Base-by-base conservation (phyloP, 2,888 invertebrate species). In the Anagyrus pseudococci region DNA sequence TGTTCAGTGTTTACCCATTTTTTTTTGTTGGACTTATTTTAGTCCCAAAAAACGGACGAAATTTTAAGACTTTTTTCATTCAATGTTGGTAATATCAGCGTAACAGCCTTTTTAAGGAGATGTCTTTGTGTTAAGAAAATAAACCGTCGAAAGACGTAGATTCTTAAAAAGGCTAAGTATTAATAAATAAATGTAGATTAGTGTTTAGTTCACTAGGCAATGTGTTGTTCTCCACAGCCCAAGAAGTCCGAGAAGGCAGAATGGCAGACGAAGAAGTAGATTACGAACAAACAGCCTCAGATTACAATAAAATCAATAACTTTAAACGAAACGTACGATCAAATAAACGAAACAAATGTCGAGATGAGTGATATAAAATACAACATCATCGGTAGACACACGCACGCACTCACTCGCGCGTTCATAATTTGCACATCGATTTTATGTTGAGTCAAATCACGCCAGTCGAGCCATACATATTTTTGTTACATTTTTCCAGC, bases 211-310 rank as follows among this genome's bases (percentile, higher is more conserved):
- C 71, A 77, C 70, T 74, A 77, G 77, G 76, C 73, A 73, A 77
- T 76, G 72, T 80, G 73, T 85, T 81, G 74, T 80, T 79, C 75
- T 78, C 75, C 80, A 85, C 89, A 90, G 90, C 87, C 89, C 77
- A 90, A 90, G 87, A 89, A 89, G 81, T 87, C 89, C 80, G 89
- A 90, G 86, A 88, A 88, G 80, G 87, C 88, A 82, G 87, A 88
- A 81, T 88, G 88, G 87, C 86, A 87, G 84, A 87, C 87, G 86
- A 87, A 87, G 85, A 87, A 85, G 73, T 80, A 78, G 76, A 75
- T 74, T 75, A 67, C 65, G 67, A 66, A 69, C 60, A 68, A 69
- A 72, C 70, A 68, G 67, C 69, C 66, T 67, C 67, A 70, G 65
- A 67, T 59, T 57, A 61, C 49, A 33, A 61, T 29, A 26, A 47